phyloP scores from a whole-genome alignment of 37 sponge, comb jelly and placozoan species.

The Dysidea cf. avara region DNA sequence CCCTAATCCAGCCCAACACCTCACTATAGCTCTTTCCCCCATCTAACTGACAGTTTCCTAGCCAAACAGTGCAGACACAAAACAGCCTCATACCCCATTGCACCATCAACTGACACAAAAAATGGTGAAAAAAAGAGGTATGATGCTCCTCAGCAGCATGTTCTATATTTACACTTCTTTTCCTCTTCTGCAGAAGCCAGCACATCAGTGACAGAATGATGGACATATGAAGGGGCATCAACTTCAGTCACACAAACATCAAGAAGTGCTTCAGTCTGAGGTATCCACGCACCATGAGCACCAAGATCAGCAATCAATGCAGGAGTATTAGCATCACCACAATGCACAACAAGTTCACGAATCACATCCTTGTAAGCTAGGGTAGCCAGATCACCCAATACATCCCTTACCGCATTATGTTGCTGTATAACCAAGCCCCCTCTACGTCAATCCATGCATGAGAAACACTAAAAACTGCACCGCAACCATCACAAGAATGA shows the following conservation, averaged over 20 bases:
- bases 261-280: conserved; percentile 43
- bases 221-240: conserved; percentile 27
- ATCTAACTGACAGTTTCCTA: too few relatives aligned
- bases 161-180: conserved; percentile 36
- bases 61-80: too few relatives aligned
- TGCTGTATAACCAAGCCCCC: conserved; percentile 34
- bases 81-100: too few relatives aligned
- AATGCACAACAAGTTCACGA: conserved; percentile 33
- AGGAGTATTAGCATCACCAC: conserved; percentile 11
- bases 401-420: conserved; percentile 52
- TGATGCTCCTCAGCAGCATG: too few relatives aligned
- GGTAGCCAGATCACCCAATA: conserved; percentile 35
- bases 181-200: conserved; percentile 30
- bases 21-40: too few relatives aligned
- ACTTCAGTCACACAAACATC: conserved; percentile 56
- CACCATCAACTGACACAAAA: too few relatives aligned
- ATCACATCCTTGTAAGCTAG: conserved; percentile 32
- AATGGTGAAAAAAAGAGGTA: too few relatives aligned
- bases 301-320: conserved; percentile 31
- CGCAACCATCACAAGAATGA: conserved; percentile 36
- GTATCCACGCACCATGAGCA: conserved; percentile 40
- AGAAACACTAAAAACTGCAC: conserved; percentile 17
- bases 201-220: conserved; percentile 4
- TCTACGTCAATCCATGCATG: too few relatives aligned
- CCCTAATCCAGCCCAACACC: too few relatives aligned